phyloP scores from a whole-genome alignment of 2,113 vertebrate genomes.

The Oceanodroma tethys region DNA sequence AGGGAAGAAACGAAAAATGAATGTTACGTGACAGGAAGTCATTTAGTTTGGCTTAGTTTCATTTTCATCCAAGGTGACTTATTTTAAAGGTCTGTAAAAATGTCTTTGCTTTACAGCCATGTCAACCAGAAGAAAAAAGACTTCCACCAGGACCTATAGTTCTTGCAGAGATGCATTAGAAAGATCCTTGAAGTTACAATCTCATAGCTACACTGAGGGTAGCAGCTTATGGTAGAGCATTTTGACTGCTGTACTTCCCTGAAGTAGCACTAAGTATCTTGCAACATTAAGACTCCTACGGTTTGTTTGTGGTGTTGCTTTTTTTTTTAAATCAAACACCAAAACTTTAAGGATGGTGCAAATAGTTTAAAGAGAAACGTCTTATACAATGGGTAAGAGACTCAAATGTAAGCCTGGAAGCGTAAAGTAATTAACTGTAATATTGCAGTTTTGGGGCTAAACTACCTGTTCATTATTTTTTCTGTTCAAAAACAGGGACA shows the following conservation, averaged over 20 bases:
- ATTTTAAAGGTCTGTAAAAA: not conserved
- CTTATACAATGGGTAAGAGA: not conserved
- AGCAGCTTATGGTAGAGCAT: not conserved
- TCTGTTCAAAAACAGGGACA: not conserved
- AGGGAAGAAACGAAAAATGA: not conserved
- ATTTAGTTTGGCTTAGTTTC: not conserved
- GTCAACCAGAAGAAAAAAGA: not conserved
- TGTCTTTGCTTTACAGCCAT: not conserved
- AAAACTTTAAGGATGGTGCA: not conserved
- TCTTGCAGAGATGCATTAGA: not conserved
- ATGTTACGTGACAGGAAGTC: not conserved
- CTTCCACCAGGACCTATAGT: not conserved
- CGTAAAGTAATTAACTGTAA: not conserved
- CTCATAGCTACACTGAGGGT: not conserved
- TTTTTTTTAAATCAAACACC: not conserved
- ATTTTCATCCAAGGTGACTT: not conserved
- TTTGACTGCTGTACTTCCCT: not conserved
- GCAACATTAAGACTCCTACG: not conserved
- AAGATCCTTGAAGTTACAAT: not conserved
- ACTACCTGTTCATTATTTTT: not conserved
- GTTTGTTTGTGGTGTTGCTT: not conserved
- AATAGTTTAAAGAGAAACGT: not conserved
- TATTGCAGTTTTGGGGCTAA: not conserved
- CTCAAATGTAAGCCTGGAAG: not conserved
- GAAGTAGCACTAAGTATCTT: not conserved